Percentiles rank a stretch among this genome's conserved stretches.
Conservation (phyloP, 2,888 invertebrate species). For the Rhyacophila evoluta region DNA sequence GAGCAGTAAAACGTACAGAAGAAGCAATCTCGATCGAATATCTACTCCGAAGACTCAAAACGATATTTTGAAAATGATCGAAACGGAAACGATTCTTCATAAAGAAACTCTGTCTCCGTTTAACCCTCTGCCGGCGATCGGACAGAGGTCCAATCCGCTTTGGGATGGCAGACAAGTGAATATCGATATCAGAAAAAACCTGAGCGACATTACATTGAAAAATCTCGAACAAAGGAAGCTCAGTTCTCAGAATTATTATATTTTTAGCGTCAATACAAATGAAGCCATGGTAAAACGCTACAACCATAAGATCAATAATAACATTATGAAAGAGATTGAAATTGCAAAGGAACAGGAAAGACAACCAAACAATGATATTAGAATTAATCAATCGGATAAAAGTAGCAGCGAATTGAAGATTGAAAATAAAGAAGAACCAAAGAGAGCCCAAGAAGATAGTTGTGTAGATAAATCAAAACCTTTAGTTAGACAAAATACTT, state of each 20-base stretch:
- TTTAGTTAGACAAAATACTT: conserved; percentile 19
- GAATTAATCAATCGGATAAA: not conserved
- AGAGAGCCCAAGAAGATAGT: not conserved
- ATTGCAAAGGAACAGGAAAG: not conserved
- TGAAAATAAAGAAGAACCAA: conserved; percentile 34
- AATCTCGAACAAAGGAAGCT: conserved; percentile 41
- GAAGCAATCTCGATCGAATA: not conserved
- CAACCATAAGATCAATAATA: not conserved
- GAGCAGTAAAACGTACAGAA: not conserved
- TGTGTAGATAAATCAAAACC: not conserved
- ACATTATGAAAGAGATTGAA: not conserved
- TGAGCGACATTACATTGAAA: conserved; percentile 55
- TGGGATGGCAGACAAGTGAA: conserved; percentile 53
- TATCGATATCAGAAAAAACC: conserved; percentile 61
- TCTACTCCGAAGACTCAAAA: conserved; percentile 40
- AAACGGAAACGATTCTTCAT: conserved; percentile 61
- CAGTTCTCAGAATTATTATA: conserved; percentile 43
- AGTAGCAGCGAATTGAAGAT: conserved; percentile 40
- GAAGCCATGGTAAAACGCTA: not conserved
- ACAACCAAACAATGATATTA: not conserved
- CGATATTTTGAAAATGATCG: conserved; percentile 60
- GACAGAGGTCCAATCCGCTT: conserved; percentile 56
- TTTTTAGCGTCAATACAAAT: conserved; percentile 36
- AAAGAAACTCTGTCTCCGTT: conserved; percentile 65
- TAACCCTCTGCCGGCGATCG: conserved; percentile 67